These are phyloP conservation scores for Rhinopomastus cyanomelas DNA, from an alignment of 2,113 vertebrate species.

Conservation along the genomic window DNA sequence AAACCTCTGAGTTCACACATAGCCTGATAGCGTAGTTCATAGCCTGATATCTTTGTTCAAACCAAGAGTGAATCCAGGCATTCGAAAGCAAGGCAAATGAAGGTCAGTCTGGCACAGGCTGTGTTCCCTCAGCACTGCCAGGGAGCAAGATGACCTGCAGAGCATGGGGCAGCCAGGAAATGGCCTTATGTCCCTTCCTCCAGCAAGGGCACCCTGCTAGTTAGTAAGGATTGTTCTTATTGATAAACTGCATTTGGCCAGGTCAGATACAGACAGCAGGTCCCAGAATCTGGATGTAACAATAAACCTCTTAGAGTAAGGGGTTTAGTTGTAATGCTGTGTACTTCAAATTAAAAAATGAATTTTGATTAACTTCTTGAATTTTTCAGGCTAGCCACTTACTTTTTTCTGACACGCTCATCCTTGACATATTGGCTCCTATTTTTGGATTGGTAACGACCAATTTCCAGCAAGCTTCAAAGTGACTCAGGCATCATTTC, in stretches of 20 bases:
- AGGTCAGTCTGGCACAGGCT: background rate
- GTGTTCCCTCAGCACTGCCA: background rate
- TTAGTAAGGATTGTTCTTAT: background rate
- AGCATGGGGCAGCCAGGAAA: background rate
- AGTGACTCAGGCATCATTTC: slow-evolving; percentile 59
- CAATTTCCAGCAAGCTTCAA: slow-evolving; percentile 30
- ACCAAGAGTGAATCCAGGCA: background rate
- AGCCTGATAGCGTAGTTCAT: too few relatives aligned
- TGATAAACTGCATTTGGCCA: background rate
- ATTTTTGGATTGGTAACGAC: slow-evolving; percentile 52
- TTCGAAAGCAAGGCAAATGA: background rate
- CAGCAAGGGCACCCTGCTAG: background rate
- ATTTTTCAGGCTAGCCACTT: background rate
- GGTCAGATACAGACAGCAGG: background rate
- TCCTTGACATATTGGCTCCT: slow-evolving; percentile 39
- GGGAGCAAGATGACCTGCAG: background rate
- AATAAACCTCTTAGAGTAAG: slow-evolving; percentile 27
- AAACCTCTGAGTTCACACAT: background rate
- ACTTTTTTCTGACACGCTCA: background rate
- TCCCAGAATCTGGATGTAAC: background rate
- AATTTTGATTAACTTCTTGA: slow-evolving; percentile 19
- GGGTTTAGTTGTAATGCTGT: background rate
- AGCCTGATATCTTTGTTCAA: background rate
- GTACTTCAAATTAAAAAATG: background rate
- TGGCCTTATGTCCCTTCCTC: background rate